Base-by-base conservation (phyloP, 2,888 invertebrate species). In the Agrenia bidenticulata region DNA sequence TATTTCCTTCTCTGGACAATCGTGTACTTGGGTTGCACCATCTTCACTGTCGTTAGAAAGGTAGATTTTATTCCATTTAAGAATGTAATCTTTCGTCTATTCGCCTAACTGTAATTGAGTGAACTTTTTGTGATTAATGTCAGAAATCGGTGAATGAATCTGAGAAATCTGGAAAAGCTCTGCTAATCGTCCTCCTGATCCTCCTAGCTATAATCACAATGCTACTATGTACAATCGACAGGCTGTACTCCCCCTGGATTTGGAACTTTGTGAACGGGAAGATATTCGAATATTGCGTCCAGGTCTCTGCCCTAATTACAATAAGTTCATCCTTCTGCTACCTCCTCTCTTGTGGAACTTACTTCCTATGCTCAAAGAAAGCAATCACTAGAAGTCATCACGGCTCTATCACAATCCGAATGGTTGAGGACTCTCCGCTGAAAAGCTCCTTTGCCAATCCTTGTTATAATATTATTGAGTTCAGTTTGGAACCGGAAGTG, bases 1-100 rank as follows among this genome's bases (percentile, higher is more conserved):
- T 72, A 72, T 59, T 72, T 72, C 64, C 68, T 72, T 61, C 61
- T 69, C 19, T 69, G 68, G 67, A 72, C 69, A 45, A 55, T 72
- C 13, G 62, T 70, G 13, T 70, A 70, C 59, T 64, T 72, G 26
- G 71, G 71, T 50, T 66, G 69, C 55, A 64, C 67, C 41, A 65
- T 72, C 63, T 72, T 67, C 45, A 69, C 71, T 23, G 61, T 66
- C 24, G 66, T 71, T 41, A 64, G 67, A 51, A 67, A 60, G 67
- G 70, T 70, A 65, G 66, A 57, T 27, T 24, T 17, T 9, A 5
- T 19, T 32, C 32, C 11, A 32, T 32, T 11, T 32, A 32, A n/a
- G n/a, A n/a, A n/a, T n/a, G n/a, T n/a, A n/a, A n/a, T n/a, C n/a
- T n/a, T n/a, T n/a, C n/a, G n/a, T n/a, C n/a, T n/a, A n/a, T n/a